These are phyloP conservation scores for Callyntrura sp. DNA, from an alignment of 2,888 invertebrate genomes.

Conservation along the genomic window DNA sequence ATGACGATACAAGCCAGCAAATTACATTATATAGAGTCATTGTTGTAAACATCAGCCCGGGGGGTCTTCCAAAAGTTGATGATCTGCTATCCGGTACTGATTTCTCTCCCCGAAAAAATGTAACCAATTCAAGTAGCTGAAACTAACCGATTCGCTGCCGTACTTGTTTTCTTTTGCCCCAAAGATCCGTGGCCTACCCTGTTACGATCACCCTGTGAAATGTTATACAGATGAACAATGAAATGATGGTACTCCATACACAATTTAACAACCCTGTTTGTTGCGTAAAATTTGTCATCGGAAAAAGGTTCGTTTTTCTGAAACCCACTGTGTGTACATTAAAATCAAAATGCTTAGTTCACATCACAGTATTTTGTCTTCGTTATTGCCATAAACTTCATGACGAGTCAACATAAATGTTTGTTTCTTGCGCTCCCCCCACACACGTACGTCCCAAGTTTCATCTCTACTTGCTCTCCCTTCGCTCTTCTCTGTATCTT, in stretches of 20 bases:
- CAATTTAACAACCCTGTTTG: constrained; percentile 16
- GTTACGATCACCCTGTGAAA: constrained; percentile 21
- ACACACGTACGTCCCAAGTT: not conserved
- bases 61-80: constrained; percentile 68
- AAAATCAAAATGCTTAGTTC: constrained; percentile 47
- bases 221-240: not conserved
- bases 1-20: constrained; percentile 24
- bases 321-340: not conserved
- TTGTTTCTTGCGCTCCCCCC: constrained; percentile 34
- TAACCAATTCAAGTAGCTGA: constrained; percentile 76
- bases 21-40: constrained; percentile 73
- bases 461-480: constrained; percentile 36
- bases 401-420: constrained; percentile 59
- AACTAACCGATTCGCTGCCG: constrained; percentile 70
- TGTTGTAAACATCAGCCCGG: constrained; percentile 75
- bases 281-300: constrained; percentile 73
- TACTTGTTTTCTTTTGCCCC: constrained; percentile 28
- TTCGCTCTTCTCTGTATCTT: constrained; percentile 38
- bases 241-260: constrained; percentile 49
- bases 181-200: not conserved
- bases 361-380: constrained; percentile 80
- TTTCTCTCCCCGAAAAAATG: constrained; percentile 33
- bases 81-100: constrained; percentile 47
- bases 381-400: constrained; percentile 76
- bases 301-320: constrained; percentile 54